A percentile compares a stretch with the other conserved stretches of the same genome.
phyloP scores from a whole-genome alignment of 2,888 invertebrate species.

The Scaptomyza parva region DNA sequence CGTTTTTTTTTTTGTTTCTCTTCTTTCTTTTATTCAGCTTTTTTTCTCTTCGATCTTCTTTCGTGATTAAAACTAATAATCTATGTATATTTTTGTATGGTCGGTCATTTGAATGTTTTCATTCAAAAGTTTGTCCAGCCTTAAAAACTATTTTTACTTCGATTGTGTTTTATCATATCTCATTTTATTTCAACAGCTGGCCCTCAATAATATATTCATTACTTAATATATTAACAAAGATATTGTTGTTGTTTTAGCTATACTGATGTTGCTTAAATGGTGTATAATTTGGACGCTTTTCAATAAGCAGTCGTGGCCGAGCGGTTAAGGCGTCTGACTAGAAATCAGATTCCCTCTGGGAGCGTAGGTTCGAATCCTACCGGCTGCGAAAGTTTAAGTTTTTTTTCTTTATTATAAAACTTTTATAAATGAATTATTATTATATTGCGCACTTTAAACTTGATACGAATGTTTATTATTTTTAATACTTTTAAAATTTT shows the following conservation, averaged over 20 bases:
- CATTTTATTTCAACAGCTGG: conserved; percentile 24
- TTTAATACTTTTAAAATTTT: no score
- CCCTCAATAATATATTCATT: conserved; percentile 2
- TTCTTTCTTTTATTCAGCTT: background rate
- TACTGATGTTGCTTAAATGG: background rate
- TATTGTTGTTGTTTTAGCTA: background rate
- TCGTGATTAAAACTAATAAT: background rate
- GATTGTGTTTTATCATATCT: conserved; percentile 28
- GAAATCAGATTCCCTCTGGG: conserved; percentile 90
- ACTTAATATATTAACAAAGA: background rate
- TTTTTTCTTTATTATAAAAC: background rate
- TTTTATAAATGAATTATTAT: no score
- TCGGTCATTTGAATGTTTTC: conserved; percentile 1
- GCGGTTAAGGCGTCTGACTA: conserved; percentile 72
- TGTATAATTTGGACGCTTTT: accelerated
- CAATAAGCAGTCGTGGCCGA: conserved; percentile 62
- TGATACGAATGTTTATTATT: no score
- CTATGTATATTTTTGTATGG: conserved; percentile 8
- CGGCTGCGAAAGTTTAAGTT: conserved; percentile 88
- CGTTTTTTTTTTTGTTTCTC: conserved; percentile 9
- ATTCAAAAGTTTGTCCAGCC: conserved; percentile 2
- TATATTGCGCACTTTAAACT: no score
- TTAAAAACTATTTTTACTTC: conserved; percentile 7
- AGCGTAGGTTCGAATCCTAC: conserved; percentile 95
- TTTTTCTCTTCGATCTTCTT: conserved; percentile 3